Percentiles rank a stretch among this genome's conserved stretches.
phyloP scores from a whole-genome alignment of 53 echinoderm and acorn worm genomes.

The Pentamera pediparva region DNA sequence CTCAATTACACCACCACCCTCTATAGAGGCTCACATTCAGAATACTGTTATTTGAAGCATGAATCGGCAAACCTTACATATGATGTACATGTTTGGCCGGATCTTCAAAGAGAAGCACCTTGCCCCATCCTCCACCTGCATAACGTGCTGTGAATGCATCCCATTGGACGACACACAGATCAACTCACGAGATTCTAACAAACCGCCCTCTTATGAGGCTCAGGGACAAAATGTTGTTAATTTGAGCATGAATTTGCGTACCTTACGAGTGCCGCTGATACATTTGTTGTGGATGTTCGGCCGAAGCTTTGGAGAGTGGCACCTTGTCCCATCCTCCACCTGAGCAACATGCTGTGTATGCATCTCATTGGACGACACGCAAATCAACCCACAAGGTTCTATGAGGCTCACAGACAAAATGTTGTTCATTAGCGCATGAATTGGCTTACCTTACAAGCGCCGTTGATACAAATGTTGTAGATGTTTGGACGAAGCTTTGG shows the following conservation, averaged over 20 bases:
- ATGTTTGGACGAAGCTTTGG: slow-evolving; percentile 52
- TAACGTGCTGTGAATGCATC: slow-evolving; percentile 50
- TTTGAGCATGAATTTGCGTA: slow-evolving; percentile 56
- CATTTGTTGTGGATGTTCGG: slow-evolving; percentile 72
- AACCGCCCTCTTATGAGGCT: slow-evolving; percentile 53
- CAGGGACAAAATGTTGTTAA: no score
- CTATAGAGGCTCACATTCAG: slow-evolving; percentile 71
- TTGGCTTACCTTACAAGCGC: slow-evolving; percentile 78
- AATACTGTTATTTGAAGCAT: no score
- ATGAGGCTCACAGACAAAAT: no score
- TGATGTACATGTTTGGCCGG: slow-evolving; percentile 55
- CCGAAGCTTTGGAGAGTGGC: slow-evolving; percentile 51
- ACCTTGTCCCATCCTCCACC: slow-evolving; percentile 84
- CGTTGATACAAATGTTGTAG: slow-evolving; percentile 82
- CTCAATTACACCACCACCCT: slow-evolving; percentile 44
- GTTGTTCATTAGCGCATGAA: no score
- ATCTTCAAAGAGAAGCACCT: slow-evolving; percentile 63
- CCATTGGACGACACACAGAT: slow-evolving; percentile 59
- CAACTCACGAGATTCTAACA: slow-evolving; percentile 67
- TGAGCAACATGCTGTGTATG: slow-evolving; percentile 53
- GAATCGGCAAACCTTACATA: no score
- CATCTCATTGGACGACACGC: slow-evolving; percentile 52
- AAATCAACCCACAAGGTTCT: slow-evolving; percentile 73
- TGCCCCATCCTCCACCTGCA: slow-evolving; percentile 74
- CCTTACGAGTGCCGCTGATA: slow-evolving; percentile 85